Base-by-base conservation (phyloP, 2,797 vertebrate species). In the Antrozous pallidus region DNA sequence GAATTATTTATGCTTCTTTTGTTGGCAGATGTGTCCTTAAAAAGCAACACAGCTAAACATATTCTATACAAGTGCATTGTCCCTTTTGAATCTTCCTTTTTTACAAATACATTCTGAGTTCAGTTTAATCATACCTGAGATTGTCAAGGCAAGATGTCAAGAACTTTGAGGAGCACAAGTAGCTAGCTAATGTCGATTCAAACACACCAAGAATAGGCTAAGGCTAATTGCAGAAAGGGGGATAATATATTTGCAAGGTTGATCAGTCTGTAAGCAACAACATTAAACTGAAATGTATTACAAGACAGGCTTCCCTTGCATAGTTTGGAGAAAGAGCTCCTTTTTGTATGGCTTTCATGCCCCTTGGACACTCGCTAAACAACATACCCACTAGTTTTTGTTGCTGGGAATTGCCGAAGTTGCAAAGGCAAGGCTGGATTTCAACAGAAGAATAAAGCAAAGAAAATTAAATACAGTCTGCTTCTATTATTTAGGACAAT, bases 1-100 rank as follows among this genome's bases (percentile, higher is more conserved):
- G 42, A 79, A 91, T 94, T 90, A 65, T 63, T 95, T 84, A 80
- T 88, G 40, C 9, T 65, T 96, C 82, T 91, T 93, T 65, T 65
- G 1, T 4, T 85, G 8, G 3, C 49, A 33, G 74, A 33, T n/a
- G 8, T 26, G 0, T 75, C 36, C 36, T 88, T 74, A 31, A 49
- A 63, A 95, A 91, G 83, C 10, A 89, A 47, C 74, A 69, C 7
- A 78, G 28, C 20, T 79, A 67, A 78, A 42, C 58, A 74, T 56
- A 80, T 49, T 78, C 61, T 63, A 83, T 47, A 61, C 16, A 85
- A n/a, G 61, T 33, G 1, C 2, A 49, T 18, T 42, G 31, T 75
- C 14, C 31, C 36, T 58, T 89, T 56, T 77, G 58, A 63, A 56
- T 42, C 3, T 69, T 58, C 3, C 36, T 88, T 74, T 40, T 88